Evolutionary conservation across 1,140 invertebrate species (phyloP).

Genomic region (Magallana ariakensis): DNA sequence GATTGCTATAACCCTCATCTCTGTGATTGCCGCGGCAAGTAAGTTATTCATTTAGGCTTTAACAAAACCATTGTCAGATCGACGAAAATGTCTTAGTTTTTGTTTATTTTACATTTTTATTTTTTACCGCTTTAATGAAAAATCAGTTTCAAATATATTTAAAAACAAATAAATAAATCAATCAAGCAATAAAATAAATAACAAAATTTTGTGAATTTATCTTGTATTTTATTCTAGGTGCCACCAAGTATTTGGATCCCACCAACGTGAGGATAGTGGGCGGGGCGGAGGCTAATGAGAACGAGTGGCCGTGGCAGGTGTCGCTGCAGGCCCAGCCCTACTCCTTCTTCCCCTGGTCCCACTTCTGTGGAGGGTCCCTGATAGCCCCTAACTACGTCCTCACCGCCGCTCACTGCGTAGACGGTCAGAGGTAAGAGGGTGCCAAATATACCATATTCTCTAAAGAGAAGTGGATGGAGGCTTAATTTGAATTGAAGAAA

Average conservation of each 20-base stretch:
- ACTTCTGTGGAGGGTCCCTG: conserved; percentile 59
- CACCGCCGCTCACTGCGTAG: conserved; percentile 61
- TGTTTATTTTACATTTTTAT: too few relatives aligned
- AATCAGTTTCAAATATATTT: too few relatives aligned
- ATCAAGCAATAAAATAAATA: too few relatives aligned
- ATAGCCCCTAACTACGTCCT: conserved; percentile 54
- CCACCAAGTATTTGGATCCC: neutral
- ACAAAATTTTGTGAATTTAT: too few relatives aligned
- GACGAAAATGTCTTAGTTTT: too few relatives aligned
- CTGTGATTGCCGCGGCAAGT: neutral
- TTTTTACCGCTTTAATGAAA: too few relatives aligned
- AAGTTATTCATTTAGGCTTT: neutral
- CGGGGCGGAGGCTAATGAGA: conserved; percentile 40
- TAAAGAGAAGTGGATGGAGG: too few relatives aligned
- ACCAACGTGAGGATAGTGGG: conserved; percentile 46
- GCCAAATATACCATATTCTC: too few relatives aligned
- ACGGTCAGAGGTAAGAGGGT: conserved; percentile 34
- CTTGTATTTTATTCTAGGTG: neutral
- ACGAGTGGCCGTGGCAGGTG: conserved; percentile 61
- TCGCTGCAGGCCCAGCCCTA: conserved; percentile 50
- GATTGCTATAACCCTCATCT: neutral
- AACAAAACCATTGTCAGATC: too few relatives aligned
- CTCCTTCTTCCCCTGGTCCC: conserved; percentile 34
- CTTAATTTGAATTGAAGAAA: too few relatives aligned
- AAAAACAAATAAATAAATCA: too few relatives aligned